Evolutionary conservation across 1,140 invertebrate species (phyloP), one percentile per base, ranked within the genome.

Genomic region (Drosophila repleta): DNA sequence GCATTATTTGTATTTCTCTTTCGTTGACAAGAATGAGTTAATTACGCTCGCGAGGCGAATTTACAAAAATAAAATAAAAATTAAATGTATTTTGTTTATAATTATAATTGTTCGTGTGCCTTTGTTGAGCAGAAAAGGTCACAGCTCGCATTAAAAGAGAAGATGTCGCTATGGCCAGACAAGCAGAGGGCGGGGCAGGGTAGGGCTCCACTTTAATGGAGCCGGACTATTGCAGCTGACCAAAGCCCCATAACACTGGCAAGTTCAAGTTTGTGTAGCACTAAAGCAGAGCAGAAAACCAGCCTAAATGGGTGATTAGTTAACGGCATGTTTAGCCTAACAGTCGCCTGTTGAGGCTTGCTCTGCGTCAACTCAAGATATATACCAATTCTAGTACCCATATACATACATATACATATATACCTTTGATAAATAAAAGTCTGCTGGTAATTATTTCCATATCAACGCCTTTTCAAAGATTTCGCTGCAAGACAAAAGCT

Each of bases 361-460:
- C 21, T 4, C 4, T n/a, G n/a, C n/a, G n/a, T n/a, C n/a, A n/a
- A n/a, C n/a, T n/a, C 29, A 29, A 29, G 29, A 29, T 8, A 29
- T 5, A 29, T 8, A 8, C 6, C 29, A 29, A 29, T 29, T 29
- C 29, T 29, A 29, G 2, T 67, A 58, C 41, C 8, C 10, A 32
- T 5, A 32, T 35, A 35, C 2, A 35, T 13, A 11, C 3, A 8
- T 20, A 45, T 10, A 21, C 4, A 4, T 21, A 11, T 11, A 18
- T 64, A 84, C 66, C 70, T 67, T 74, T 73, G 65, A 46, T 63
- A 73, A 52, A 15, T 43, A 43, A 37, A 79, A 76, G 83, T 87
- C 83, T 88, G 82, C 71, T 73, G 67, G 70, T 82, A 88, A 88
- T 87, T 87, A 87, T 82, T 88, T 87, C 83, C 78, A 79, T 70